These are phyloP conservation scores for Myotis brandtii DNA, from an alignment of 2,113 vertebrate genomes.

Conservation along the genomic window DNA sequence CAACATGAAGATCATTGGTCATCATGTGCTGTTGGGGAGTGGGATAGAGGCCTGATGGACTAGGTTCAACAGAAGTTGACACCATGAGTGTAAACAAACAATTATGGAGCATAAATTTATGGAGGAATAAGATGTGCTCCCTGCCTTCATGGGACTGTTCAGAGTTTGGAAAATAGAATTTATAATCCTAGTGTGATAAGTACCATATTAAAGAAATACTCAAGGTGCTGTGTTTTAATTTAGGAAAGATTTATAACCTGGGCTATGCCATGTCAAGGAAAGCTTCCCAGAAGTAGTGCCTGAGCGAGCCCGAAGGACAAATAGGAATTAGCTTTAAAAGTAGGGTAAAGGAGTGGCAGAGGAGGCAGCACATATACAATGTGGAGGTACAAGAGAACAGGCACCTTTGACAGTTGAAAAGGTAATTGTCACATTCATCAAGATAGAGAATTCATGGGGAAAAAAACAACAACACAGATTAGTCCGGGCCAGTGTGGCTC, in stretches of 20 bases:
- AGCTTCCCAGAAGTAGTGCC: background rate
- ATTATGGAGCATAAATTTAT: background rate
- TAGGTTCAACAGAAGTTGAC: background rate
- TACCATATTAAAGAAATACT: constrained; percentile 24
- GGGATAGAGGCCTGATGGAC: background rate
- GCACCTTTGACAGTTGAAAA: background rate
- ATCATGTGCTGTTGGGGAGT: background rate
- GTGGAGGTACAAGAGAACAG: background rate
- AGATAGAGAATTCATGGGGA: background rate
- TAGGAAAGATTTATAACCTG: background rate
- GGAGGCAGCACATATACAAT: background rate
- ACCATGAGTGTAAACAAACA: background rate
- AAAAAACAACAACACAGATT: background rate
- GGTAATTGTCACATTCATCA: background rate
- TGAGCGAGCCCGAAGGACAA: background rate
- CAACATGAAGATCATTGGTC: background rate
- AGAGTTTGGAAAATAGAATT: constrained; percentile 13
- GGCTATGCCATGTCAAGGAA: background rate
- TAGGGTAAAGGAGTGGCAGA: background rate
- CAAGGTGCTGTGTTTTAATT: background rate
- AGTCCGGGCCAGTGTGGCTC: no score
- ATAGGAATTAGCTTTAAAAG: background rate
- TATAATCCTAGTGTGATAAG: background rate
- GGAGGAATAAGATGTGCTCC: background rate
- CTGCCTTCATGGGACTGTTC: background rate